Evolutionary conservation across 1,140 invertebrate species (phyloP).

Genomic region (Cherax destructor): DNA sequence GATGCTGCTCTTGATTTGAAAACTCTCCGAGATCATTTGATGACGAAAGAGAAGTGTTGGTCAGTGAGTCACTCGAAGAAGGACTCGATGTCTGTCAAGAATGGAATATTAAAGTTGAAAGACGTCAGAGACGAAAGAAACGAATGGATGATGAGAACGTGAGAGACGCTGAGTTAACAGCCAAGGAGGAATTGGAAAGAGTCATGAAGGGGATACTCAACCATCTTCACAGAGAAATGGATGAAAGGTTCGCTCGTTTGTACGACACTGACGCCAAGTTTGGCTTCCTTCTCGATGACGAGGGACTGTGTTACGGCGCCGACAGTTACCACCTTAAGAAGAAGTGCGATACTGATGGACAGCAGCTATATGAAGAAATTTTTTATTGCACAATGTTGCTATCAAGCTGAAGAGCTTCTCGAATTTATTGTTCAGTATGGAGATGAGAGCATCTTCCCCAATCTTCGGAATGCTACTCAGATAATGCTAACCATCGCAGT

Average conservation of each 20-base stretch:
- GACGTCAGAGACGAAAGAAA: slow-evolving; percentile 7
- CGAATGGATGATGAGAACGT: not conserved
- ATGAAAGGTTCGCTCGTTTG: slow-evolving; percentile 9
- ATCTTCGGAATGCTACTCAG: slow-evolving; percentile 28
- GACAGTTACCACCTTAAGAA: not conserved
- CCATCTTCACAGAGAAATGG: slow-evolving; percentile 19
- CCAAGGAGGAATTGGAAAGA: slow-evolving; percentile 21
- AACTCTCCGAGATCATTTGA: slow-evolving; percentile 19
- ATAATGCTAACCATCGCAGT: slow-evolving; percentile 38
- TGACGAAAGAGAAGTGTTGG: slow-evolving; percentile 14
- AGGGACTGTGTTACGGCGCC: slow-evolving; percentile 10
- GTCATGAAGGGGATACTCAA: slow-evolving; percentile 5
- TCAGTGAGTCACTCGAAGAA: slow-evolving; percentile 8
- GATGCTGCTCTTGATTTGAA: not conserved
- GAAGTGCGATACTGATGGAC: slow-evolving; percentile 12
- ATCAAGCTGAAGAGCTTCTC: slow-evolving; percentile 18
- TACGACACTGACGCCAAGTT: slow-evolving; percentile 15
- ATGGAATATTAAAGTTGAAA: slow-evolving; percentile 3
- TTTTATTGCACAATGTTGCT: slow-evolving; percentile 4
- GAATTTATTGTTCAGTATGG: slow-evolving; percentile 34
- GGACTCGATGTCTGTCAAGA: not conserved
- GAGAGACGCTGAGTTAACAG: slow-evolving; percentile 7
- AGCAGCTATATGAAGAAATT: slow-evolving; percentile 18
- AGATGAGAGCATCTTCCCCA: slow-evolving; percentile 19
- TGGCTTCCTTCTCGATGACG: slow-evolving; percentile 5